phyloP scores from a whole-genome alignment of 2,797 vertebrate species.

The Knipowitschia caucasica region DNA sequence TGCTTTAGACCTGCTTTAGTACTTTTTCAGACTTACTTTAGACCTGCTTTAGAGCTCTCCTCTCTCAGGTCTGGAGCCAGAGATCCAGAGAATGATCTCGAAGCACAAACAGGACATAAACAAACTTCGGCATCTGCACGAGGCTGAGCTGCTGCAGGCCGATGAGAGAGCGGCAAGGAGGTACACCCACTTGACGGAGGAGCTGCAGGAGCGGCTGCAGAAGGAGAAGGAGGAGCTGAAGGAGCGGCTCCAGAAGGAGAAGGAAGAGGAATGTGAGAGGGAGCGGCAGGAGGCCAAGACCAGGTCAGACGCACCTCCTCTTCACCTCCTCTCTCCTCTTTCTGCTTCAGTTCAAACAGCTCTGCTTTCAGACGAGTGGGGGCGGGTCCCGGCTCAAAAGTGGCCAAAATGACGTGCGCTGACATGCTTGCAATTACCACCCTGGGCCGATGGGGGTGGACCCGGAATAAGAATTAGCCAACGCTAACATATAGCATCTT shows the following conservation, averaged over 20 bases:
- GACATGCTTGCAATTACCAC: too few relatives aligned
- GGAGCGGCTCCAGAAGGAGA: constrained; percentile 82
- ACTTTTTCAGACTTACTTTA: background rate
- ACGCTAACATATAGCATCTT: too few relatives aligned
- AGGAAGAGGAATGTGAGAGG: constrained; percentile 81
- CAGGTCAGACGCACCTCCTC: constrained; percentile 72
- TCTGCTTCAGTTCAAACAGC: too few relatives aligned
- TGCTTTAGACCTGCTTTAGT: background rate
- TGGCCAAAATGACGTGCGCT: too few relatives aligned
- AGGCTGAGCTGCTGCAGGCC: constrained; percentile 85
- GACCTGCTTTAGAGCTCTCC: background rate
- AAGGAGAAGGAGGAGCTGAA: constrained; percentile 81
- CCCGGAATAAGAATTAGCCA: too few relatives aligned
- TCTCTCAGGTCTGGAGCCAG: constrained; percentile 86
- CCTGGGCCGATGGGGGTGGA: too few relatives aligned
- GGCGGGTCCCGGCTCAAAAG: too few relatives aligned
- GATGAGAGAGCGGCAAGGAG: constrained; percentile 82
- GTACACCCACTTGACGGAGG: constrained; percentile 79
- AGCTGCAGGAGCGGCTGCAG: constrained; percentile 83
- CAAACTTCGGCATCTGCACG: constrained; percentile 83
- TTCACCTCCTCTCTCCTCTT: too few relatives aligned
- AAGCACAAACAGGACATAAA: constrained; percentile 91
- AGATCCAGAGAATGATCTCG: constrained; percentile 92
- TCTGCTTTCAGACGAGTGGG: too few relatives aligned
- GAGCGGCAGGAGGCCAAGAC: constrained; percentile 84